Percentiles rank a stretch among this genome's conserved stretches.
These are phyloP conservation scores for Charanyca ferruginea DNA, from an alignment of 2,888 invertebrate genomes.

Conservation along the genomic window DNA sequence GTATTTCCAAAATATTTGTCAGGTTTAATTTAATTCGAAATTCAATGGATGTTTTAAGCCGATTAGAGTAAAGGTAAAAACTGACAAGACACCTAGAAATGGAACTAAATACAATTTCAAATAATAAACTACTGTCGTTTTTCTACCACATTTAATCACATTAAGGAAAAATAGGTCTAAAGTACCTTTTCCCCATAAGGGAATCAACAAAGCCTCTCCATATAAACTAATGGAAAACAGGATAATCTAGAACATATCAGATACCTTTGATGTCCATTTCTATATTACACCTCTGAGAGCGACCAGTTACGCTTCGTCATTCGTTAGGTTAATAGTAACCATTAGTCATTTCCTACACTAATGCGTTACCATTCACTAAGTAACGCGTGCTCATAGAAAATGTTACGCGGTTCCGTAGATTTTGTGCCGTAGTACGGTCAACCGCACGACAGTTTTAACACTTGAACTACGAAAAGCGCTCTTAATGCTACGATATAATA, in stretches of 20 bases:
- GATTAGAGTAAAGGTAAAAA: background rate
- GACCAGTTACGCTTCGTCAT: conserved; percentile 69
- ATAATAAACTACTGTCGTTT: background rate
- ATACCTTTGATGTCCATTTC: conserved; percentile 60
- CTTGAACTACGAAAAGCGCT: background rate
- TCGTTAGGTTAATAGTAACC: conserved; percentile 77
- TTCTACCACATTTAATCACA: conserved; percentile 6
- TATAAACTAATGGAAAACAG: conserved; percentile 31
- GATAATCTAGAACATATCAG: conserved; percentile 42
- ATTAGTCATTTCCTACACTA: conserved; percentile 80
- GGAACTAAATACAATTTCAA: too few species aligned
- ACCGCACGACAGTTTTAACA: background rate
- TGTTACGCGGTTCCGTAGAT: conserved; percentile 40
- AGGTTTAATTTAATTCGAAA: background rate
- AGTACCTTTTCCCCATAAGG: background rate
- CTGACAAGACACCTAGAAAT: too few species aligned
- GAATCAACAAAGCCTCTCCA: conserved; percentile 17
- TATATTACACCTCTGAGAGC: conserved; percentile 63
- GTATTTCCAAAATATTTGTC: background rate
- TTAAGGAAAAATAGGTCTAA: conserved; percentile 20
- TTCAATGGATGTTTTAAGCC: background rate
- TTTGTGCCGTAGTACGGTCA: background rate
- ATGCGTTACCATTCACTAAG: conserved; percentile 79
- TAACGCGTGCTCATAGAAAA: conserved; percentile 65
- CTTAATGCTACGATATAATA: background rate